These are phyloP conservation scores for Pitta sordida DNA, from an alignment of 2,113 vertebrate species.

Conservation along the genomic window DNA sequence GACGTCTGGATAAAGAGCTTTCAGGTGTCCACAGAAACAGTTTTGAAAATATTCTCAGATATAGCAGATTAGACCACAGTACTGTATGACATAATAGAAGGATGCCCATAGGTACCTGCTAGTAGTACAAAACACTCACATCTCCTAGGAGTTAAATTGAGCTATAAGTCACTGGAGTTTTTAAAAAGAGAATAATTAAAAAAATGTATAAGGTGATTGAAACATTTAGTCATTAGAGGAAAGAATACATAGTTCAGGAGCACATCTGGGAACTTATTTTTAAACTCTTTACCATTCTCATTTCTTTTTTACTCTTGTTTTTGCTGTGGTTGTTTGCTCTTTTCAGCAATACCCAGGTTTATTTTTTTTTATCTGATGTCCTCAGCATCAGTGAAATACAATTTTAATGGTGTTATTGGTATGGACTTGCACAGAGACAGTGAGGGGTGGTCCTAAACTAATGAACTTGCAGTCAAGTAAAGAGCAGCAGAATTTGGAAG, in stretches of 20 bases:
- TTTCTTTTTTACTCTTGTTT: background rate
- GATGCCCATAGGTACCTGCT: background rate
- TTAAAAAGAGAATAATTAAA: background rate
- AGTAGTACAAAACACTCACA: background rate
- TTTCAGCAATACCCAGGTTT: background rate
- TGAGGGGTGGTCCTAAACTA: background rate
- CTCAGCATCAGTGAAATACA: background rate
- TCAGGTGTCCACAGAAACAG: background rate
- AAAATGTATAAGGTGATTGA: background rate
- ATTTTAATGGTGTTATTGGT: background rate
- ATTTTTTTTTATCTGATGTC: background rate
- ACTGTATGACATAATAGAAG: background rate
- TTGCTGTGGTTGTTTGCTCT: background rate
- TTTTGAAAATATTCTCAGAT: background rate
- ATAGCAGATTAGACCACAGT: background rate
- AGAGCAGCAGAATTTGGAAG: background rate
- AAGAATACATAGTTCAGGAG: background rate
- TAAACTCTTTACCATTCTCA: background rate
- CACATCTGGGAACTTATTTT: background rate
- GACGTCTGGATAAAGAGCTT: background rate
- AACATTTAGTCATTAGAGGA: background rate
- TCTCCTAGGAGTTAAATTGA: background rate
- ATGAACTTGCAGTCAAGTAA: accelerated
- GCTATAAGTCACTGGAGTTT: background rate
- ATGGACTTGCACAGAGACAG: background rate